Evolutionary conservation across 1,140 invertebrate species (phyloP), one percentile per base, ranked within the genome.

Genomic region (Ditylenchus dipsaci): DNA sequence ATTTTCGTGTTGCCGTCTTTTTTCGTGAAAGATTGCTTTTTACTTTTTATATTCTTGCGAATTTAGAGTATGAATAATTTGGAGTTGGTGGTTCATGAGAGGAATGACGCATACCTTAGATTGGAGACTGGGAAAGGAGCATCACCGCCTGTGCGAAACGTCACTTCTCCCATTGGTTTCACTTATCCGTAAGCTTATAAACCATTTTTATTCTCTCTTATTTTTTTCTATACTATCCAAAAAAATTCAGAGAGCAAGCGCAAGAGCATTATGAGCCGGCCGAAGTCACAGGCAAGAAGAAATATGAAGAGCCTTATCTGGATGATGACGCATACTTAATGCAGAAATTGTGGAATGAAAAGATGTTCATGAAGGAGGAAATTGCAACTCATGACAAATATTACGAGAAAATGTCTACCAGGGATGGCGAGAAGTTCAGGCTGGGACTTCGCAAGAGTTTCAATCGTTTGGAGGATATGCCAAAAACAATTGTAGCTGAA

Each of bases 1-100:
- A n/a, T n/a, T n/a, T 75, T 61, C 1, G 45, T 23, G 9, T 49
- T 13, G n/a, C 23, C 43, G 53, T 72, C n/a, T n/a, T n/a, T n/a
- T n/a, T n/a, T n/a, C n/a, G 68, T 15, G 26, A n/a, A 21, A 47
- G 33, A 17, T 21, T 29, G 42, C 29, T 13, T 45, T 45, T 45
- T 11, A 45, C 49, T 21, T 21, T 8, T 53, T 53, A 7, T 53
- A 53, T 53, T 53, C 23, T 53, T 53, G 15, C n/a, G 15, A 53
- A 7, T 78, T 27, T 69, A 89, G 88, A 95, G 93, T 38, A 98
- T 99, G 95, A 87, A 89, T 73, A 95, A 97, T 85, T 84, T 99
- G 57, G 91, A 97, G 85, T 84, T 86, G 38, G 91, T 98, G 7
- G 89, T 98, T 0, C 86, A 90, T 72, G 95, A 98, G 86, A 86